Evolutionary conservation across 2,113 vertebrate species (phyloP).

Genomic region (Thryonomys swinderianus): DNA sequence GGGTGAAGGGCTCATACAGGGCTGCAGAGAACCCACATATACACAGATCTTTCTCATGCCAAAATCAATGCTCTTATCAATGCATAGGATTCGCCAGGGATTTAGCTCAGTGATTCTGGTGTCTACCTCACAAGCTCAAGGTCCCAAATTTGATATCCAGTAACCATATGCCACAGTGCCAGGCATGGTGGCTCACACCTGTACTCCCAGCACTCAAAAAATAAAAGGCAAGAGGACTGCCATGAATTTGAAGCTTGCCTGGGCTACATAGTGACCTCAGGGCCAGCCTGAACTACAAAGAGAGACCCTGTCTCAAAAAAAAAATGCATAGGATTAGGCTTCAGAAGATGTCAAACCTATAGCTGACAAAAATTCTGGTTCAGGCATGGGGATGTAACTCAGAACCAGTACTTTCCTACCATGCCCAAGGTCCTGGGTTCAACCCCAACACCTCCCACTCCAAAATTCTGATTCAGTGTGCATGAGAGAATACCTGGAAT

Average conservation of each 20-base stretch:
- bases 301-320: too few species aligned
- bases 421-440: neutral
- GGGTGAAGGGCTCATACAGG: neutral
- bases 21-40: neutral
- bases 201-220: too few species aligned
- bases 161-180: too few species aligned
- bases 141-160: too few species aligned
- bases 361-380: neutral
- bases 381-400: neutral
- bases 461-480: neutral
- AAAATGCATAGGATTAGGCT: neutral
- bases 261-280: too few species aligned
- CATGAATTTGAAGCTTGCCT: too few species aligned
- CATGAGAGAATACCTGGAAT: neutral
- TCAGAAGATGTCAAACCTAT: neutral
- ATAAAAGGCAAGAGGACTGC: too few species aligned
- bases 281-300: too few species aligned
- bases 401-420: neutral
- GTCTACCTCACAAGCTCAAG: too few species aligned
- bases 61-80: neutral
- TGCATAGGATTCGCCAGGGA: neutral
- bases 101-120: too few species aligned
- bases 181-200: too few species aligned
- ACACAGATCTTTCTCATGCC: neutral
- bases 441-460: neutral